Conservation (phyloP, 2,888 invertebrate genomes). For the Hanleya hanleyi region DNA sequence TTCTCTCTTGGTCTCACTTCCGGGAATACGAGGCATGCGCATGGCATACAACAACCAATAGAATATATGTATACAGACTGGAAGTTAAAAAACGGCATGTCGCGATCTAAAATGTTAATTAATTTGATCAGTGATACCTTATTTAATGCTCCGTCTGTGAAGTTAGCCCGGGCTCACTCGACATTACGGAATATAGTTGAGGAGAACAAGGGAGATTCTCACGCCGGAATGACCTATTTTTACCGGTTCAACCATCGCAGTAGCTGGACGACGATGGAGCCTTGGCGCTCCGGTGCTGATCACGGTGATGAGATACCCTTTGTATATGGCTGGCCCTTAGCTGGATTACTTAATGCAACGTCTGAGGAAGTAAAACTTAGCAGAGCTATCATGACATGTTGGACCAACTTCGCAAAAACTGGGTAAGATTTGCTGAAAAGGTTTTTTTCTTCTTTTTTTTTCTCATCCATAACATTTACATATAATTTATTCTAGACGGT, state of each 20-base stretch:
- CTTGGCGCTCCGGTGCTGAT: not conserved
- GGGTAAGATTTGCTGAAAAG: too few species aligned
- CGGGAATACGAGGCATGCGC: too few species aligned
- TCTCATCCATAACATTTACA: too few species aligned
- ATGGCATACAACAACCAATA: constrained; percentile 19
- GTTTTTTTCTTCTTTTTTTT: too few species aligned
- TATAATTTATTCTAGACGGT: too few species aligned
- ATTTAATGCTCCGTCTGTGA: not conserved
- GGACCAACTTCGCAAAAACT: constrained; percentile 33
- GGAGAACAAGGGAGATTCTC: constrained; percentile 9
- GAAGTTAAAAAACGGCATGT: constrained; percentile 22
- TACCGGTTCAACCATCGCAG: not conserved
- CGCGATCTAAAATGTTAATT: constrained; percentile 11
- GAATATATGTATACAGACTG: constrained; percentile 40
- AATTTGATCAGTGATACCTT: not conserved
- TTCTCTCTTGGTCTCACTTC: too few species aligned
- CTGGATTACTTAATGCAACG: not conserved
- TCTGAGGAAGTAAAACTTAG: not conserved
- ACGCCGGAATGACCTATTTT: not conserved
- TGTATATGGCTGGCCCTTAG: not conserved
- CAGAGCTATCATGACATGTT: constrained; percentile 13
- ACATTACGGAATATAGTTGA: constrained; percentile 14
- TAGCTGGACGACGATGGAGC: not conserved
- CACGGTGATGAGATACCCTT: not conserved
- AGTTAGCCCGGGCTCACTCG: not conserved